phyloP scores from a whole-genome alignment of 2,888 invertebrate genomes.

The Eutolmus rufibarbis region DNA sequence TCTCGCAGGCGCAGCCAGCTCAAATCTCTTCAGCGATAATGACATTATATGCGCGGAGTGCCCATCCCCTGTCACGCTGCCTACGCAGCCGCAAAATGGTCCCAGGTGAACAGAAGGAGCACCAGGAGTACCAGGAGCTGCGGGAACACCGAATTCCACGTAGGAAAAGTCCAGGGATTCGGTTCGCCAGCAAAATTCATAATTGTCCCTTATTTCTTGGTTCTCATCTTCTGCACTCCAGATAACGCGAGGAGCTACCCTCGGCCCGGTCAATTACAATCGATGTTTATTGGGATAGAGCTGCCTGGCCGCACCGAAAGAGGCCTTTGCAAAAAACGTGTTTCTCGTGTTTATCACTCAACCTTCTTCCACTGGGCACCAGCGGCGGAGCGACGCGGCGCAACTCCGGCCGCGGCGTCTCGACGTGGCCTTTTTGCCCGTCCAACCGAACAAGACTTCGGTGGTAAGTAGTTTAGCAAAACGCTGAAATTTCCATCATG shows the following conservation, averaged over 20 bases:
- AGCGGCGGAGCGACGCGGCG: neutral
- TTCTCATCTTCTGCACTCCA: conserved; percentile 29
- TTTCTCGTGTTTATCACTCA: conserved; percentile 7
- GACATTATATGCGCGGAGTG: conserved; percentile 26
- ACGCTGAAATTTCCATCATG: conserved; percentile 29
- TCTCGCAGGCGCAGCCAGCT: neutral
- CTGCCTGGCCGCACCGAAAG: neutral
- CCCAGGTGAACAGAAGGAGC: neutral
- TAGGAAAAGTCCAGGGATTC: neutral
- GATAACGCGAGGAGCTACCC: conserved; percentile 21
- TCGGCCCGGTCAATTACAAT: conserved; percentile 23
- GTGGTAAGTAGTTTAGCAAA: conserved; percentile 32
- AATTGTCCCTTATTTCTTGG: conserved; percentile 38
- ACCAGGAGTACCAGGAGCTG: neutral
- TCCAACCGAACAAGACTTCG: neutral
- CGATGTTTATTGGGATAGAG: conserved; percentile 3
- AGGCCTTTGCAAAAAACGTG: conserved; percentile 11
- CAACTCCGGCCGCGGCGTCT: neutral
- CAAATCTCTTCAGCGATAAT: conserved; percentile 28
- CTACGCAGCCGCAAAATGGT: neutral
- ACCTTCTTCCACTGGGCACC: neutral
- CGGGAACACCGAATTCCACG: neutral
- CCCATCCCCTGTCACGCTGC: conserved; percentile 32
- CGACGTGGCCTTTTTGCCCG: neutral
- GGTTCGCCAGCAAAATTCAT: conserved; percentile 22